phyloP scores from a whole-genome alignment of 2,888 invertebrate genomes.

The Pandemis corylana region DNA sequence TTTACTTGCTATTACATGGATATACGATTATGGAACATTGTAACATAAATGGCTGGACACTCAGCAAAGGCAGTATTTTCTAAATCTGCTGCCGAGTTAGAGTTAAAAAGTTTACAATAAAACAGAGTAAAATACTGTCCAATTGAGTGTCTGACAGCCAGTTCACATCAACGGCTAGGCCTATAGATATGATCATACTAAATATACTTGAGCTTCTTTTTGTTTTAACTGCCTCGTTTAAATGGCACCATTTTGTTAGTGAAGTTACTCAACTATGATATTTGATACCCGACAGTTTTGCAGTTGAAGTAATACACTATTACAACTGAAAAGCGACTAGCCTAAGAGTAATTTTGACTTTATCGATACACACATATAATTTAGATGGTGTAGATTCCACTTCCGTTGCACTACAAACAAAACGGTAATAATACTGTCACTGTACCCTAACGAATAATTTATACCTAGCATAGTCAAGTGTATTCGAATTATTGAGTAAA shows the following conservation, averaged over 20 bases:
- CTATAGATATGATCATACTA: slow-evolving; percentile 50
- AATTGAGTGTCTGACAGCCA: slow-evolving; percentile 6
- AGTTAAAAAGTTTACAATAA: background rate
- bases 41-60: slow-evolving; percentile 15
- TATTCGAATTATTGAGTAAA: background rate
- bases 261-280: slow-evolving; percentile 17
- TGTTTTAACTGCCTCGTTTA: slow-evolving; percentile 47
- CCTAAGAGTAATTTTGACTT: slow-evolving; percentile 23
- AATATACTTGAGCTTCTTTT: slow-evolving; percentile 52
- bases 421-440: background rate
- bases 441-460: background rate
- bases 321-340: slow-evolving; percentile 26
- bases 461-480: background rate
- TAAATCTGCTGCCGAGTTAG: background rate
- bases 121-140: background rate
- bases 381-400: slow-evolving; percentile 24
- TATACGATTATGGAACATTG: slow-evolving; percentile 40
- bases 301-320: background rate
- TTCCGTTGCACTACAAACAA: background rate
- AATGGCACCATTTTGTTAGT: slow-evolving; percentile 40
- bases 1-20: slow-evolving; percentile 31
- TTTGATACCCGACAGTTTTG: background rate
- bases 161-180: slow-evolving; percentile 53
- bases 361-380: slow-evolving; percentile 13
- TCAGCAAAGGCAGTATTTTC: slow-evolving; percentile 2